Evolutionary conservation across 92 coral and sea anemone species (phyloP).

Genomic region (Paramuricea clavata): DNA sequence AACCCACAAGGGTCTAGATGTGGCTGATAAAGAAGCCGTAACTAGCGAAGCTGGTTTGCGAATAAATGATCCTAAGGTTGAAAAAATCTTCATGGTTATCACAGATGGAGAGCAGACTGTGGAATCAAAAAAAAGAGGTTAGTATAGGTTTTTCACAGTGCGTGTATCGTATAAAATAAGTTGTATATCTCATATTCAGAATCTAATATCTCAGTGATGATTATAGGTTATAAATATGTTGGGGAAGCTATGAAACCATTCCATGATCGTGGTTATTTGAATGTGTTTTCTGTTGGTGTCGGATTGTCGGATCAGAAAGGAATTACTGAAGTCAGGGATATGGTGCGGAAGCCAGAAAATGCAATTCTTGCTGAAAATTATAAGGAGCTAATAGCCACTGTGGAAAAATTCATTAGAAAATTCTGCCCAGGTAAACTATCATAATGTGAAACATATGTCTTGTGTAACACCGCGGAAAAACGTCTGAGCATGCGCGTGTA

Average conservation of each 20-base stretch:
- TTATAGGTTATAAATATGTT: slow-evolving; percentile 21
- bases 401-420: neutral
- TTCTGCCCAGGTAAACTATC: slow-evolving; percentile 16
- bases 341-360: neutral
- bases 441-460: too few species aligned
- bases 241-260: slow-evolving; percentile 27
- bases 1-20: slow-evolving; percentile 2
- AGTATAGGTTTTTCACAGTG: neutral
- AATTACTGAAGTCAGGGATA: neutral
- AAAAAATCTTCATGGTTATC: slow-evolving; percentile 19
- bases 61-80: slow-evolving; percentile 1
- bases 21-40: neutral
- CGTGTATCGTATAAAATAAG: too few species aligned
- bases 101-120: slow-evolving; percentile 23
- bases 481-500: too few species aligned
- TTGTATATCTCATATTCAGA: too few species aligned
- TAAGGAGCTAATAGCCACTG: slow-evolving; percentile 2
- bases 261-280: neutral
- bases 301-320: neutral
- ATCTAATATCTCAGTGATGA: neutral
- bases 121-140: neutral
- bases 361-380: slow-evolving; percentile 10
- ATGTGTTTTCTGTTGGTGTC: slow-evolving; percentile 21
- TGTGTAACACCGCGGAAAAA: too few species aligned
- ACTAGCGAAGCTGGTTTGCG: slow-evolving; percentile 4